Evolutionary conservation across 2,888 invertebrate species (phyloP), one percentile per base, ranked within the genome.

Genomic region (Colletes collaris): DNA sequence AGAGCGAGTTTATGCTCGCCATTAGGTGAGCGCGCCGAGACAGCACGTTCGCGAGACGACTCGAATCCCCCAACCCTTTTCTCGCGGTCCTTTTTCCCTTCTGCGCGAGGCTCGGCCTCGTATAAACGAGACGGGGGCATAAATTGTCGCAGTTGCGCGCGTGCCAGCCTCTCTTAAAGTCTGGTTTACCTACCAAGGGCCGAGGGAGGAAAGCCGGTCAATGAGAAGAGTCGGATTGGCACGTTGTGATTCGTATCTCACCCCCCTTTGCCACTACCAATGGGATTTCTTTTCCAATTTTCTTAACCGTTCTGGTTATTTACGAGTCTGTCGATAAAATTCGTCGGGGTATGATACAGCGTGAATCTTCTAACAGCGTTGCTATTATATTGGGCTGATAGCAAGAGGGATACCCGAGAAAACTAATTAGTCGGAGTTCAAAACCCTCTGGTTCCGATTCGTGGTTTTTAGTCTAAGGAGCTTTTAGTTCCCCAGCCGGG

Each of bases 1-100:
- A 91, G 90, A 90, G 88, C 88, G 90, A 90, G 90, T 92, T 92
- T 92, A 90, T 90, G 90, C 88, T 46, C 81, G 89, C 88, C 89
- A 89, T 91, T 90, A 88, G 86, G 88, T 81, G 87, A 81, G 76
- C 84, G 65, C 76, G 73, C 53, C 79, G 82, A 77, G 84, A 83
- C 80, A 83, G 84, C 86, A 84, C 84, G 83, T 81, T 82, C 81
- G 80, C 83, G 76, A 82, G 79, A 78, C 81, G 73, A 80, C 74
- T 83, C 74, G 85, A 84, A 85, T 82, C 81, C 60, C 58, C 81
- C 79, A 79, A 75, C 67, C 81, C 74, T 53, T 77, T 75, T 2
- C 66, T 37, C 66, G 58, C 55, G 40, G 56, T 67, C 50, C 40
- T 55, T 70, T 55, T 70, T 79, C 62, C 49, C 66, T 52, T 40